Percentiles rank a stretch among this genome's conserved stretches.
Evolutionary conservation across 2,888 invertebrate genomes (phyloP).

Genomic region (Pandemis heparana): DNA sequence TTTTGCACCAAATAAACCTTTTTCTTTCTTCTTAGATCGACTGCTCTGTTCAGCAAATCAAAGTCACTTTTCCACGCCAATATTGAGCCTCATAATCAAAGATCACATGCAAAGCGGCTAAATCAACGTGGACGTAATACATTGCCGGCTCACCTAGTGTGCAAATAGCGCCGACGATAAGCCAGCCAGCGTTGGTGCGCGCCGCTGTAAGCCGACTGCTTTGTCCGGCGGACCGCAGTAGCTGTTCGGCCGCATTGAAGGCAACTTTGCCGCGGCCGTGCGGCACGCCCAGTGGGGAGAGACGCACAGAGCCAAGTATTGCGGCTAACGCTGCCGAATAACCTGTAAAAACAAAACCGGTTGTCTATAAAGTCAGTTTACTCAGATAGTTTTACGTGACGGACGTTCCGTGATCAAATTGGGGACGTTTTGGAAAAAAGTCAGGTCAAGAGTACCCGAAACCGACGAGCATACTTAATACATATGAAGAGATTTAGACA

Average conservation of each 20-base stretch:
- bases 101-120: neutral
- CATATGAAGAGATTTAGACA: too few species aligned
- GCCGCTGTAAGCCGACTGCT: constrained; percentile 97
- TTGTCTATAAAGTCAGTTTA: too few species aligned
- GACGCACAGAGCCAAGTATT: constrained; percentile 95
- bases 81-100: too few species aligned
- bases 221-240: constrained; percentile 97
- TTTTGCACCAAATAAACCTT: too few species aligned
- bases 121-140: neutral
- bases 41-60: constrained; percentile 98
- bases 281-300: constrained; percentile 97
- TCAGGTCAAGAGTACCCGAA: too few species aligned
- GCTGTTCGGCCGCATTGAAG: constrained; percentile 98
- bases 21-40: too few species aligned
- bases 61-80: constrained; percentile 80
- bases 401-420: too few species aligned
- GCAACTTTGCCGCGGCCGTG: constrained; percentile 99
- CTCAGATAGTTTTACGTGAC: too few species aligned
- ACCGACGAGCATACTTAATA: too few species aligned
- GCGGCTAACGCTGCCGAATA: constrained; percentile 98
- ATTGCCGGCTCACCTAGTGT: constrained; percentile 84
- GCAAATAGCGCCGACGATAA: constrained; percentile 98
- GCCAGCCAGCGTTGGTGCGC: constrained; percentile 98
- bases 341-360: constrained; percentile 86
- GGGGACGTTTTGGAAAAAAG: too few species aligned